Evolutionary conservation across 2,797 vertebrate species (phyloP), one percentile per base, ranked within the genome.

Genomic region (Syngnathus acus): DNA sequence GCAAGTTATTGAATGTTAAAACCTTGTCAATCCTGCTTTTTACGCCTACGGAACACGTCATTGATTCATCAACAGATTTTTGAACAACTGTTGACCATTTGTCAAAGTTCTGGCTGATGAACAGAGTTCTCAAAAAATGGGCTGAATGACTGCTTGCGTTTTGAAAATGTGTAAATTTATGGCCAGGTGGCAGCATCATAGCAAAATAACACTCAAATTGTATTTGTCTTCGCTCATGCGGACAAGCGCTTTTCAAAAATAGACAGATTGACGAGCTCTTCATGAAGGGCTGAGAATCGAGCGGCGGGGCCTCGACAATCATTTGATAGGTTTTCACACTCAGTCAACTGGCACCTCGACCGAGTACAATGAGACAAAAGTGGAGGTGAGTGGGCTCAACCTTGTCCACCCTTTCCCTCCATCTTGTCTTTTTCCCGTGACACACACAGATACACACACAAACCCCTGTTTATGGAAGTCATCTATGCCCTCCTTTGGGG

Each of bases 291-390:
- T 23, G 19, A 23, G 62, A 72, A 72, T 63, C 65, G 48, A 75
- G 48, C n/a, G 21, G 14, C 43, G 43, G 43, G 64, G 75, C 64
- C 77, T 71, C 69, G 50, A 60, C 76, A 72, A 72, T 68, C 68
- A 75, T 78, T 82, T 71, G 72, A 69, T 62, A 74, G 65, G 64
- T 73, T 76, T 72, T 78, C 86, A 85, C 67, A 77, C 69, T 75
- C 79, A 77, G 74, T 71, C 62, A 65, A 71, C 75, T 65, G 78
- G 66, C 72, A 65, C 61, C 63, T 51, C 75, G 54, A 61, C 23
- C 47, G 68, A 21, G 48, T 70, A 65, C n/a, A 21, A 61, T 65
- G 66, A 71, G 19, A 51, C 58, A 43, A 39, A 38, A 48, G 21
- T 50, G 47, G 9, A 54, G 17, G 19, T 6, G 61, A 63, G 42